Percentiles rank a stretch among this genome's conserved stretches.
Conservation (phyloP, 2,113 vertebrate genomes). For the Verasper variegatus region DNA sequence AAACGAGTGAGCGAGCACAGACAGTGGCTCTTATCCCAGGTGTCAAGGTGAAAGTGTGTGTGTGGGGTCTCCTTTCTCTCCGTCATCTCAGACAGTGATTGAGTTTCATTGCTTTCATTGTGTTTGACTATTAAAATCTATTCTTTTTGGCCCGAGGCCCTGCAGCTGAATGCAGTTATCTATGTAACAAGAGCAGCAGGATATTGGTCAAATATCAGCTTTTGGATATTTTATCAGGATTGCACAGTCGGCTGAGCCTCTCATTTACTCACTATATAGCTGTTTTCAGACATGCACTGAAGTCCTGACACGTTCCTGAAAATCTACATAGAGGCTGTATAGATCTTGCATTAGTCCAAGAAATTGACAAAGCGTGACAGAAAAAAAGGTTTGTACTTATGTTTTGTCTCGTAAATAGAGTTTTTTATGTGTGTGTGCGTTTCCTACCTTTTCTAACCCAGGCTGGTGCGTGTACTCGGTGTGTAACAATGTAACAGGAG, state of each 20-base stretch:
- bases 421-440: not conserved
- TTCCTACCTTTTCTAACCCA: slow-evolving; percentile 88
- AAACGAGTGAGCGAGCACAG: slow-evolving; percentile 23
- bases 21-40: slow-evolving; percentile 26
- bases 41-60: slow-evolving; percentile 57
- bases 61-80: not conserved
- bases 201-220: not conserved
- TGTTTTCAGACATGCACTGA: too few species aligned
- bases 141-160: too few species aligned
- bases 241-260: too few species aligned
- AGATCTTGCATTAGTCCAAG: too few species aligned
- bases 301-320: too few species aligned
- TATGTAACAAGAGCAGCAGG: not conserved
- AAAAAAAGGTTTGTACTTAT: not conserved
- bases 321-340: too few species aligned
- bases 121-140: too few species aligned
- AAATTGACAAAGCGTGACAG: too few species aligned
- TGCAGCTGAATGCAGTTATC: not conserved
- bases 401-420: not conserved
- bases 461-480: slow-evolving; percentile 78
- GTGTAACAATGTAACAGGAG: slow-evolving; percentile 79
- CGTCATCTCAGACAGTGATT: not conserved
- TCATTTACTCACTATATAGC: too few species aligned
- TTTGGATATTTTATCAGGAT: not conserved
- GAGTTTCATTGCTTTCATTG: too few species aligned